phyloP scores from a whole-genome alignment of 1,140 invertebrate species.

The Coelopa frigida region DNA sequence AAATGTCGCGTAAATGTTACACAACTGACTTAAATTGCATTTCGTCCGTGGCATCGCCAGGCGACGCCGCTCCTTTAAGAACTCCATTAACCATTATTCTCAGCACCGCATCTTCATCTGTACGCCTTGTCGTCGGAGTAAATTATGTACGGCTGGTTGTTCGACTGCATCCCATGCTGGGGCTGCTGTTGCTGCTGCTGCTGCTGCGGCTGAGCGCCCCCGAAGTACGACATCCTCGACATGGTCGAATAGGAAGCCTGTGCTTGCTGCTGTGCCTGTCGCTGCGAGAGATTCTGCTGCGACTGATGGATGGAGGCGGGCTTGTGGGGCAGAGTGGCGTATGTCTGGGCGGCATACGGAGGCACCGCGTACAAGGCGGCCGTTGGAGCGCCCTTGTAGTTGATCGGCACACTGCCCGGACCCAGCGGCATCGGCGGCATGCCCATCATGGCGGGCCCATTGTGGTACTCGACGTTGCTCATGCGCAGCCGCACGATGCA shows the following conservation, averaged over 20 bases:
- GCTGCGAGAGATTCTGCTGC: conserved; percentile 49
- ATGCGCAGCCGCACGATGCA: conserved; percentile 71
- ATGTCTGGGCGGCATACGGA: conserved; percentile 49
- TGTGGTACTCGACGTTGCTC: conserved; percentile 59
- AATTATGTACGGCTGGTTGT: conserved; percentile 40
- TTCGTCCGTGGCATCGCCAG: background rate
- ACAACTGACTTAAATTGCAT: conserved; percentile 32
- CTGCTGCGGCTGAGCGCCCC: conserved; percentile 20
- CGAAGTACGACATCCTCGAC: conserved; percentile 42
- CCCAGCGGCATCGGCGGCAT: conserved; percentile 48
- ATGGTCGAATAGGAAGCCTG: conserved; percentile 41
- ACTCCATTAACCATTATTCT: conserved; percentile 1
- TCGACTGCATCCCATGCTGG: conserved; percentile 1
- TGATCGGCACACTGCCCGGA: conserved; percentile 47
- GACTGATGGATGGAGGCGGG: conserved; percentile 43
- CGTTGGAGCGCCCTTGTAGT: conserved; percentile 47
- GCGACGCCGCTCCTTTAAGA: background rate
- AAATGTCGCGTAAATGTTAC: conserved; percentile 30
- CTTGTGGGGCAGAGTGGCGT: conserved; percentile 57
- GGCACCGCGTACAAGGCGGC: conserved; percentile 48
- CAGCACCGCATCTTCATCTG: conserved; percentile 25
- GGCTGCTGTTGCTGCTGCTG: conserved; percentile 13
- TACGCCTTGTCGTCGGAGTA: conserved; percentile 44
- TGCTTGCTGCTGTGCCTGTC: conserved; percentile 42
- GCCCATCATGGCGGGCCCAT: conserved; percentile 52